Percentiles rank a stretch among this genome's conserved stretches.
These are phyloP conservation scores for Nyctibius grandis DNA, from an alignment of 2,797 vertebrate genomes.

Conservation along the genomic window DNA sequence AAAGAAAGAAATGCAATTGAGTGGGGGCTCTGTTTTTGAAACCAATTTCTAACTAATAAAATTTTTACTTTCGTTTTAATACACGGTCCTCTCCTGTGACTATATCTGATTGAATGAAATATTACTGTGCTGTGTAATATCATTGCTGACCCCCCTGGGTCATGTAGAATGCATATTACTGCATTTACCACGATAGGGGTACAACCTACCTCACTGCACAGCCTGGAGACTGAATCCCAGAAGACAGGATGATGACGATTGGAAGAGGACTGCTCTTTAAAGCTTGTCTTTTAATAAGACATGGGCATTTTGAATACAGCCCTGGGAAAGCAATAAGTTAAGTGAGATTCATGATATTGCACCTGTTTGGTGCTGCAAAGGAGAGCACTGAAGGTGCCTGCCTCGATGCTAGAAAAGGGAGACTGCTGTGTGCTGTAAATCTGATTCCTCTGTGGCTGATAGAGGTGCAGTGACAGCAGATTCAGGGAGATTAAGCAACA, in stretches of 20 bases:
- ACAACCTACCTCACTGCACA: not conserved
- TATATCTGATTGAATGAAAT: not conserved
- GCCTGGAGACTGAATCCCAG: not conserved
- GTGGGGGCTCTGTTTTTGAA: not conserved
- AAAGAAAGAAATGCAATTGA: not conserved
- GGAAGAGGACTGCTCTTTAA: not conserved
- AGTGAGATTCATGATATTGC: not conserved
- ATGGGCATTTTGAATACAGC: not conserved
- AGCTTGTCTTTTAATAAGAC: not conserved
- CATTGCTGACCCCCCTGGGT: not conserved
- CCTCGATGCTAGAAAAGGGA: not conserved
- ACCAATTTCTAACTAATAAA: not conserved
- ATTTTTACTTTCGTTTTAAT: not conserved
- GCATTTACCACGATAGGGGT: not conserved
- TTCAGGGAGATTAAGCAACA: not conserved
- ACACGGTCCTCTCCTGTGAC: not conserved
- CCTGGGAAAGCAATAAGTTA: not conserved
- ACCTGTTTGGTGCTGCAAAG: not conserved
- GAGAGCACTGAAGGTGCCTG: not conserved
- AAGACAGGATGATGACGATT: not conserved
- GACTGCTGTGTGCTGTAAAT: not conserved
- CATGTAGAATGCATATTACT: not conserved
- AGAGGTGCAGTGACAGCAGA: not conserved
- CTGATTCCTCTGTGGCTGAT: accelerated
- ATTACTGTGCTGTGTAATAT: not conserved